These are phyloP conservation scores for Callinectes sapidus DNA, from an alignment of 2,888 invertebrate species.

Conservation along the genomic window DNA sequence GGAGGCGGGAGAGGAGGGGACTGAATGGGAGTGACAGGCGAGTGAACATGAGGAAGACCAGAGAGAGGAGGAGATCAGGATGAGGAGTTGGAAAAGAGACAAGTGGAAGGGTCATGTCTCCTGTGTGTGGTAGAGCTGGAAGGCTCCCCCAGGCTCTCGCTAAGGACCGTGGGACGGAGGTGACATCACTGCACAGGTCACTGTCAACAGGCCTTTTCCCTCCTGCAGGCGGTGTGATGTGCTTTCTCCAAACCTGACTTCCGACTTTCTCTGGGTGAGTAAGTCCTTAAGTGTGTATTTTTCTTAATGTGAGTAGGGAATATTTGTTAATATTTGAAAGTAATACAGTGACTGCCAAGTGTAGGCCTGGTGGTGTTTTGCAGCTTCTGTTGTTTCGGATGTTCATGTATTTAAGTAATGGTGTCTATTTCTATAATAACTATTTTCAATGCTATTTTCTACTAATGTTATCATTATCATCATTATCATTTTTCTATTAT, in stretches of 20 bases:
- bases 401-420: too few relatives aligned
- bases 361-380: too few relatives aligned
- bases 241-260: neutral
- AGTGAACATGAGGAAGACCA: neutral
- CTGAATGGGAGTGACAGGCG: neutral
- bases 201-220: neutral
- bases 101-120: neutral
- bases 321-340: neutral
- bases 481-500: too few relatives aligned
- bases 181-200: neutral
- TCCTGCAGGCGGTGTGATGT: neutral
- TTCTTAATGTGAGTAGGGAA: neutral
- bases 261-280: neutral
- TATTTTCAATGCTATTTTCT: too few relatives aligned
- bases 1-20: neutral
- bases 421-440: too few relatives aligned
- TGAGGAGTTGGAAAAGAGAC: neutral
- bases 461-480: too few relatives aligned
- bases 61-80: neutral
- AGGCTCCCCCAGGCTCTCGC: neutral
- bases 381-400: too few relatives aligned
- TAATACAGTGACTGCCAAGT: neutral
- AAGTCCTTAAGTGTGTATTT: neutral
- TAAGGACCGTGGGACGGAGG: neutral
- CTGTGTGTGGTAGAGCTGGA: neutral